phyloP scores from a whole-genome alignment of 2,113 vertebrate genomes.

The Oncorhynchus tshawytscha region DNA sequence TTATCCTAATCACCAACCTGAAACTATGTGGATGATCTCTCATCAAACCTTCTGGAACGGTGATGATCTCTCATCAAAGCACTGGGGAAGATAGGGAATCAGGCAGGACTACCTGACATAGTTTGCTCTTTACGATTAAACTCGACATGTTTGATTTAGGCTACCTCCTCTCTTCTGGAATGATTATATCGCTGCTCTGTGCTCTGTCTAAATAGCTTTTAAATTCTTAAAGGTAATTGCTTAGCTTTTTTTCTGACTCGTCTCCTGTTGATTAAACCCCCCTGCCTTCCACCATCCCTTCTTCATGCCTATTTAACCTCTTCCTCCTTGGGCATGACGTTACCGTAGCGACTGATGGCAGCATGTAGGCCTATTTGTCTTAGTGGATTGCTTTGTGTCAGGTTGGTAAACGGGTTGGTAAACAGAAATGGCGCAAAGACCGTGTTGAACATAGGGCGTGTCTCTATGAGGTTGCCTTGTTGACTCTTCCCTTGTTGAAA shows the following conservation, averaged over 20 bases:
- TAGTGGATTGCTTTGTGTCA: conserved; percentile 41
- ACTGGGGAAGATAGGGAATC: too few species aligned
- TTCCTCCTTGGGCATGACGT: conserved; percentile 54
- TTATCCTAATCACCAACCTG: too few species aligned
- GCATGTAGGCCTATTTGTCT: conserved; percentile 48
- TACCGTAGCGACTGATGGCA: conserved; percentile 67
- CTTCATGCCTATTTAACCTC: not conserved
- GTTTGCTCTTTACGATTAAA: not conserved
- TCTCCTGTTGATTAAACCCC: conserved; percentile 47
- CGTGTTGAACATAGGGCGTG: not conserved
- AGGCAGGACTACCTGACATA: not conserved
- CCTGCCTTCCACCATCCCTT: conserved; percentile 20
- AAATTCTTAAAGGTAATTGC: not conserved
- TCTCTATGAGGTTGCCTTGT: not conserved
- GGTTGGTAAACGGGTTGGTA: not conserved
- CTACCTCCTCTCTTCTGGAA: not conserved
- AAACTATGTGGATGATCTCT: too few species aligned
- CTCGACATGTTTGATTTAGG: not conserved
- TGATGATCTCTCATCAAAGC: too few species aligned
- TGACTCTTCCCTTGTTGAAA: not conserved
- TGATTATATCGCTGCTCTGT: not conserved
- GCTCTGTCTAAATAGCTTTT: not conserved
- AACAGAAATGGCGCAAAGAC: conserved; percentile 11
- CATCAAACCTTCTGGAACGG: too few species aligned
- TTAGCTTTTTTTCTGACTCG: conserved; percentile 6